phyloP scores from a whole-genome alignment of 2,113 vertebrate species.

The Balaenoptera acutorostrata region DNA sequence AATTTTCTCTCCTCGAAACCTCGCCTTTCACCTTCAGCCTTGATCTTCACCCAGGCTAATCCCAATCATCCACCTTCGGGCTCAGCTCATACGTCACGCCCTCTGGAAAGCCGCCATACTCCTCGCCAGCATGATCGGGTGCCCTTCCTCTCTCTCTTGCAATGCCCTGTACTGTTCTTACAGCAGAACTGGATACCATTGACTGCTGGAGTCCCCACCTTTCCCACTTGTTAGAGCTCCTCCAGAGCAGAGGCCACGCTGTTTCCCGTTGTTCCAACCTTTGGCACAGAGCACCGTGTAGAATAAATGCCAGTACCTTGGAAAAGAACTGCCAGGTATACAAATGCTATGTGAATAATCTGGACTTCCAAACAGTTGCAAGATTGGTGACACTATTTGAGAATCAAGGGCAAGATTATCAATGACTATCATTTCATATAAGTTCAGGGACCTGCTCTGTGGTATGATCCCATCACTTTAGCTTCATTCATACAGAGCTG shows the following conservation, averaged over 20 bases:
- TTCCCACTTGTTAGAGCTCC: background rate
- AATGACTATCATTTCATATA: accelerated
- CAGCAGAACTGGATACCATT: accelerated
- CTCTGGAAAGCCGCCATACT: background rate
- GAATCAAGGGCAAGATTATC: background rate
- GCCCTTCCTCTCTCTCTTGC: background rate
- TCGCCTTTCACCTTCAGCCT: background rate
- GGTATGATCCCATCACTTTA: accelerated
- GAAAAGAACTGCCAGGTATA: background rate
- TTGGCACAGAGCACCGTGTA: background rate
- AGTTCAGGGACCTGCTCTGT: accelerated
- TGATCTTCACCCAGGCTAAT: background rate
- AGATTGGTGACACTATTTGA: background rate
- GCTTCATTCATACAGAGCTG: accelerated
- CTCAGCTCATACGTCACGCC: background rate
- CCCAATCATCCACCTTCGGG: accelerated
- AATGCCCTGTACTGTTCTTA: background rate
- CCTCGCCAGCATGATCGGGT: accelerated
- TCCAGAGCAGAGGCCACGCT: accelerated
- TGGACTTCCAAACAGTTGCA: background rate
- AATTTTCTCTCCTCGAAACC: background rate
- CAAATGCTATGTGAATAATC: background rate
- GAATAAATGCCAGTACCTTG: background rate
- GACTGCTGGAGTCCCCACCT: accelerated
- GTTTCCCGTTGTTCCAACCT: background rate